A percentile compares a stretch with the other conserved stretches of the same genome.
Evolutionary conservation across 1,140 invertebrate genomes (phyloP).

Genomic region (Drosophila sp.): DNA sequence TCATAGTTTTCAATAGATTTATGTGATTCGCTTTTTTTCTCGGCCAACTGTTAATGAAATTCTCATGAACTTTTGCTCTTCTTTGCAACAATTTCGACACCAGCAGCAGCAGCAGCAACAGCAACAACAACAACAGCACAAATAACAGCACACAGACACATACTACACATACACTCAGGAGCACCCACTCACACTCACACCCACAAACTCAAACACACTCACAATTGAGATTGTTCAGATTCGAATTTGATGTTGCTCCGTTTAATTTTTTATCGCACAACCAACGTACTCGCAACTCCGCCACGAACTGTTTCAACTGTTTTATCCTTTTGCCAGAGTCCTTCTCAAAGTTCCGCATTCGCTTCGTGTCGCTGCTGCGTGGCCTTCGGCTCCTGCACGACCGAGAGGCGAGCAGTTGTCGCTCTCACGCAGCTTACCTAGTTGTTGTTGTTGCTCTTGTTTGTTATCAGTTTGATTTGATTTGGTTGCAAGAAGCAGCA

Average conservation of each 20-base stretch:
- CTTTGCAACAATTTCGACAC: constrained; percentile 22
- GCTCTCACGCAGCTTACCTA: constrained; percentile 32
- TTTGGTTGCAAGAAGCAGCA: constrained; percentile 47
- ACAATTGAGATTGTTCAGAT: constrained; percentile 28
- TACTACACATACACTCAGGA: constrained; percentile 12
- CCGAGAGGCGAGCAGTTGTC: background rate
- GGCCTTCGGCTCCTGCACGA: constrained; percentile 3
- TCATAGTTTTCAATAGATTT: background rate
- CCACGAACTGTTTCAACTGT: constrained; percentile 71
- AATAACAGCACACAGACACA: constrained; percentile 13
- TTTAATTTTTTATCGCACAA: constrained; percentile 57
- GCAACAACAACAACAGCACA: constrained; percentile 13
- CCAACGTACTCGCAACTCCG: constrained; percentile 76
- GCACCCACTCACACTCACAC: constrained; percentile 8
- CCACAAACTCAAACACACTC: constrained; percentile 29
- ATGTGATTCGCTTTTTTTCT: background rate
- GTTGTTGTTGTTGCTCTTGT: constrained; percentile 29
- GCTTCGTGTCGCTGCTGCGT: constrained; percentile 10
- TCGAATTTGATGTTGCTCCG: constrained; percentile 7
- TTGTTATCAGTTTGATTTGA: constrained; percentile 80
- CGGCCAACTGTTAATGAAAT: constrained; percentile 45
- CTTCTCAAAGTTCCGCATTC: constrained; percentile 24
- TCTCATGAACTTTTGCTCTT: constrained; percentile 58
- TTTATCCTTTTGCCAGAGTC: constrained; percentile 53
- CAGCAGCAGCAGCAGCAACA: constrained; percentile 16